Base-by-base conservation (phyloP, 1,140 invertebrate species). In the Eupristina koningsbergeri region DNA sequence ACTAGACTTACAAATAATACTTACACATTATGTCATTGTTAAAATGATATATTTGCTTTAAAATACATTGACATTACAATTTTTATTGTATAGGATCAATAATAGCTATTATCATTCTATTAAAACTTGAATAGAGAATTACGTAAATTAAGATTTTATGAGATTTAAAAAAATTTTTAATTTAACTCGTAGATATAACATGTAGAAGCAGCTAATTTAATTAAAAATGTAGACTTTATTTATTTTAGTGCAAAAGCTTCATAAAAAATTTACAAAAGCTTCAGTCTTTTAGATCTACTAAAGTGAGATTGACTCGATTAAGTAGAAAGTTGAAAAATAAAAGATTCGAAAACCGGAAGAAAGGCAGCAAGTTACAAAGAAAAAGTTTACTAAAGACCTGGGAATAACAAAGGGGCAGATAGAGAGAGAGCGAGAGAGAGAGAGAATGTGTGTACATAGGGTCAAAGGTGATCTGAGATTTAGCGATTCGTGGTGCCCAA, bases 391-490 rank as follows among this genome's bases (percentile, higher is more conserved):
- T 34, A 39, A 67, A 13, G n/a, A n/a, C n/a, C n/a, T n/a, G n/a
- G n/a, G n/a, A n/a, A n/a, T n/a, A n/a, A n/a, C n/a, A n/a, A n/a
- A n/a, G 61, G 50, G 50, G 11, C n/a, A 39, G 8, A 36, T 41
- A 74, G 71, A 74, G 31, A 74, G 29, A 50, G 47, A 53, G 77
- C 61, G 61, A 8, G 15, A 22, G 36, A n/a, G 15, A 53, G 41
- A 22, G 41, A 50, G 47, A 17, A 22, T 8, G 29, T 11, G 73
- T 9, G 45, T n/a, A 3, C 26, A 13, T 9, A 2, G 2, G 26
- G 79, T 81, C 69, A 81, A 69, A 73, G 39, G 80, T 7, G n/a
- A n/a, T n/a, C n/a, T n/a, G n/a, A n/a, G 41, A 58, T 36, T 53
- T 17, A 53, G 67, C 13, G n/a, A n/a, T n/a, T n/a, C n/a, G n/a